Conservation (phyloP, 1,140 invertebrate species). For the Heliconius eleuchia region DNA sequence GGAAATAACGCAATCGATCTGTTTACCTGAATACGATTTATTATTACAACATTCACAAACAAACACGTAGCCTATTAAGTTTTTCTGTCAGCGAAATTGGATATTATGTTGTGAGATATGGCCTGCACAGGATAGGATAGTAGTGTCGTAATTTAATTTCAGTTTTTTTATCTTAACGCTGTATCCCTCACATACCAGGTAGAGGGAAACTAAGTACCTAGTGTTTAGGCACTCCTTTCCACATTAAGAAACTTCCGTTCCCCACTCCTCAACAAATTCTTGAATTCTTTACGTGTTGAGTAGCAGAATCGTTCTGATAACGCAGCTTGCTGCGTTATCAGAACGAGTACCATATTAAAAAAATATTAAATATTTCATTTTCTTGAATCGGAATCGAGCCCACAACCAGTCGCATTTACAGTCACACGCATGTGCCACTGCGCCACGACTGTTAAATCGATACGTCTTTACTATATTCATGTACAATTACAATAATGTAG, state of each 20-base stretch:
- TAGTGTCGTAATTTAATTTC: neutral
- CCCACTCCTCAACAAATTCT: neutral
- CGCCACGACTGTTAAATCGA: too few species aligned
- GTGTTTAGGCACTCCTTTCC: neutral
- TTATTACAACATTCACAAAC: conserved; percentile 43
- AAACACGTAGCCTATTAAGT: conserved; percentile 40
- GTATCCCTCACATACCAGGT: too few species aligned
- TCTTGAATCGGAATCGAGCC: neutral
- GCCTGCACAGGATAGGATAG: neutral
- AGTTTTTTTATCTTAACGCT: neutral
- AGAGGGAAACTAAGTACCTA: neutral
- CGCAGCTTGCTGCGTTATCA: neutral
- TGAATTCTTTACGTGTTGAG: neutral
- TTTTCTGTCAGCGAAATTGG: conserved; percentile 22
- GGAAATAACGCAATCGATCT: conserved; percentile 42
- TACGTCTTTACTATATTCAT: too few species aligned
- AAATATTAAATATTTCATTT: neutral
- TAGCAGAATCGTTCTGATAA: neutral
- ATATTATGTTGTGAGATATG: conserved; percentile 1
- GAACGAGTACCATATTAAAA: too few species aligned
- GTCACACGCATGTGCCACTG: too few species aligned
- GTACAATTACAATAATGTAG: too few species aligned
- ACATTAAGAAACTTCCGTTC: too few species aligned
- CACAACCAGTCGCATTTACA: too few species aligned
- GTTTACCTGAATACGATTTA: conserved; percentile 49